Percentiles rank a stretch among this genome's conserved stretches.
Conservation (phyloP, 2,113 vertebrate species). For the Taurulus bubalis region DNA sequence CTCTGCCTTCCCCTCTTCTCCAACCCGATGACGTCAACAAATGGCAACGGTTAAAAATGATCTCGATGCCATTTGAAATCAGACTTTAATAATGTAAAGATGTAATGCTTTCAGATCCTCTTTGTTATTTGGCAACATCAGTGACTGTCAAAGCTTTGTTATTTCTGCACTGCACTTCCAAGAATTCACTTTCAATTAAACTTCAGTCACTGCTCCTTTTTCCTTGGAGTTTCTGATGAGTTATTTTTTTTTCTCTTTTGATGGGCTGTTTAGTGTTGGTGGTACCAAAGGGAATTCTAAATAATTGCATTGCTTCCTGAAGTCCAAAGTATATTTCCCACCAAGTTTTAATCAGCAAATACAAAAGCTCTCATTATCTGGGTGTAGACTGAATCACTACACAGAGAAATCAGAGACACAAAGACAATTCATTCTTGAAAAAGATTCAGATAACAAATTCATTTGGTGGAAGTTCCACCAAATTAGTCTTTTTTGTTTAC, state of each 20-base stretch:
- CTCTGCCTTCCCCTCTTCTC: background rate
- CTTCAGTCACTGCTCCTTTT: background rate
- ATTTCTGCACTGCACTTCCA: background rate
- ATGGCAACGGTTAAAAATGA: background rate
- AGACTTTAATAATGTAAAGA: constrained; percentile 1
- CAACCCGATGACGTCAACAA: constrained; percentile 27
- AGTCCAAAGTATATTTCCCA: background rate
- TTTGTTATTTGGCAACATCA: background rate
- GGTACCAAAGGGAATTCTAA: background rate
- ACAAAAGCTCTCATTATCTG: background rate
- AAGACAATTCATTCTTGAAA: background rate
- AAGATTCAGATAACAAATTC: background rate
- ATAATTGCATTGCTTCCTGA: background rate
- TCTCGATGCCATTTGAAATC: constrained; percentile 9
- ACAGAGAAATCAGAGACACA: background rate
- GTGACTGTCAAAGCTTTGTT: background rate
- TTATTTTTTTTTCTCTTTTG: background rate
- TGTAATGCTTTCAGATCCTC: background rate
- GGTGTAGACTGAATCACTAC: background rate
- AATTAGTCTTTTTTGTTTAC: background rate
- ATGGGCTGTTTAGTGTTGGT: background rate
- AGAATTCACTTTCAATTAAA: background rate
- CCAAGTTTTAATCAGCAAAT: background rate
- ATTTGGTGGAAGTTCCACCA: background rate
- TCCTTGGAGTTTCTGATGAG: background rate